Evolutionary conservation across 2,113 vertebrate genomes (phyloP), one percentile per base, ranked within the genome.

Genomic region (Falcunculus frontatus): DNA sequence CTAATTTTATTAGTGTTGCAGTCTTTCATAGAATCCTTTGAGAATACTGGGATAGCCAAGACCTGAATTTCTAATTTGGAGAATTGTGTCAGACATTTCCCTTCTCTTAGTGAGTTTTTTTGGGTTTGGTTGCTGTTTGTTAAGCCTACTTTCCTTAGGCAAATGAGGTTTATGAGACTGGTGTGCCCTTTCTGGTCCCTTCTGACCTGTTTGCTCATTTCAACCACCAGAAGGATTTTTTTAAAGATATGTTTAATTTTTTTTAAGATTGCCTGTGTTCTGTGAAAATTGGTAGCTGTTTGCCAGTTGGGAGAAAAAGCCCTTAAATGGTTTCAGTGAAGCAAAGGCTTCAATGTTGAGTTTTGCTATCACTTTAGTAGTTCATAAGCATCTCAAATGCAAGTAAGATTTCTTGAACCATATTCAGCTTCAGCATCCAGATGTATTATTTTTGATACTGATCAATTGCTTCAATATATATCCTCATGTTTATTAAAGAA

Each of bases 61-160:
- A 94, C 93, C 87, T 96, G 84, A 84, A 95, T 91, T 96, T 95
- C 73, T 91, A 65, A 57, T 89, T 92, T 82, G 67, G 47, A 93
- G 62, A 95, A 93, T 35, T 93, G 65, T 95, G 87, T 95, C 93
- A 97, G 79, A 80, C 68, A 3, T 92, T 86, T 46, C 37, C 37
- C 33, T 92, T 90, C 80, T 91, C 69, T 52, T 64, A 21, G 6
- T 44, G 42, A 64, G 13, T 1, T 15, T 90, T 91, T 90, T 69
- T 22, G 19, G 20, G 13, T 27, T 74, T 88, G 68, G 21, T 87
- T 91, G 50, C 3, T 82, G 60, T 70, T 78, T 87, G 37, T 39
- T 74, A 64, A 87, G 49, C 81, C 84, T 93, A 72, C 64, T 93
- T 95, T 93, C 16, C 25, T n/a, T 52, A 37, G 22, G 27, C 56